Evolutionary conservation across 1,140 invertebrate genomes (phyloP).

Genomic region (Lordiphosa mommai): DNA sequence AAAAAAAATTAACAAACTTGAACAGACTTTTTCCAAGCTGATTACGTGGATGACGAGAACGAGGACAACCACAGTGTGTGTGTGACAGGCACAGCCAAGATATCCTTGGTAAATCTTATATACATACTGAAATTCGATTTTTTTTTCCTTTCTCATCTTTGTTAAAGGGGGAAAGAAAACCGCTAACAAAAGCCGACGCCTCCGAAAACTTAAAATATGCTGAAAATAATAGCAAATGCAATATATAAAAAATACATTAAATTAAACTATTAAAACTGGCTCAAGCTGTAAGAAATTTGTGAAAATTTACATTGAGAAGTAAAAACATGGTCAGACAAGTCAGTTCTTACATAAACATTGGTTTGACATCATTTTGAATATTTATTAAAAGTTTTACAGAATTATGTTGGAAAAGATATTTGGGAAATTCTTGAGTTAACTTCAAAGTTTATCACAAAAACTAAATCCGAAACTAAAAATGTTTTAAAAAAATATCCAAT

Average conservation of each 20-base stretch:
- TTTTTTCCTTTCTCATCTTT: constrained; percentile 41
- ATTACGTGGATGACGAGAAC: constrained; percentile 18
- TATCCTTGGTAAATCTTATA: constrained; percentile 65
- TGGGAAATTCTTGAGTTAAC: too few species aligned
- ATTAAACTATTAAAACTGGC: background rate
- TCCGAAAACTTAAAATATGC: background rate
- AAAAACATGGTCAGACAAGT: too few species aligned
- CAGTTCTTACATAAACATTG: too few species aligned
- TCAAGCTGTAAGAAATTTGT: too few species aligned
- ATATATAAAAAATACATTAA: background rate
- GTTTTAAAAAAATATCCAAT: too few species aligned
- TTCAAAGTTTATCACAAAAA: too few species aligned
- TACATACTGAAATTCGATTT: constrained; percentile 68
- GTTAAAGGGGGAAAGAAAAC: background rate
- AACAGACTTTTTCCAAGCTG: constrained; percentile 1
- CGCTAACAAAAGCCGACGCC: background rate
- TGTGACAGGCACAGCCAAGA: constrained; percentile 43
- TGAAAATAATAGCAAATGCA: constrained; percentile 14
- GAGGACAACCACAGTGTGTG: constrained; percentile 28
- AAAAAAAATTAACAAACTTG: constrained; percentile 14
- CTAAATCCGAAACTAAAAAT: too few species aligned
- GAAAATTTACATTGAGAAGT: too few species aligned
- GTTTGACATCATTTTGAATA: too few species aligned
- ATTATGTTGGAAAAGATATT: too few species aligned
- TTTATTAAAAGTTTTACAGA: too few species aligned